A percentile compares a stretch with the other conserved stretches of the same genome.
phyloP scores from a whole-genome alignment of 1,140 invertebrate genomes.

The Manduca sexta region DNA sequence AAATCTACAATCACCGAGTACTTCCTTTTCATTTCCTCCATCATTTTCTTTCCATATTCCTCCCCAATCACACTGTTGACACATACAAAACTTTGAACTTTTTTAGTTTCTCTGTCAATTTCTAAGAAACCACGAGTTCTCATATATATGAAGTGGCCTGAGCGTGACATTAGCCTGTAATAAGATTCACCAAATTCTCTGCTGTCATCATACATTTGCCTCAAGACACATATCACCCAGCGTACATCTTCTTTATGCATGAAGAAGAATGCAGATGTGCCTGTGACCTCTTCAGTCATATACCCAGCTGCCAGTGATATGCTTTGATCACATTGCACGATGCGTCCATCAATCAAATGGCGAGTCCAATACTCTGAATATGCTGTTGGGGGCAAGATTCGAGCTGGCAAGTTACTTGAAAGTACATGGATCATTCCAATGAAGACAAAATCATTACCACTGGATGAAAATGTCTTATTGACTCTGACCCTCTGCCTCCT shows the following conservation, averaged over 20 bases:
- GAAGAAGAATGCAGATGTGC: slow-evolving; percentile 86
- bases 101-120: slow-evolving; percentile 81
- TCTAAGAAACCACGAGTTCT: slow-evolving; percentile 88
- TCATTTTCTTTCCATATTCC: slow-evolving; percentile 80
- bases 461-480: slow-evolving; percentile 69
- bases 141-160: slow-evolving; percentile 87
- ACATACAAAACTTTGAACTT: slow-evolving; percentile 89
- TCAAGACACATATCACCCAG: slow-evolving; percentile 87
- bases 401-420: slow-evolving; percentile 79
- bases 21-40: slow-evolving; percentile 83
- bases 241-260: slow-evolving; percentile 91
- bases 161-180: slow-evolving; percentile 86
- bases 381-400: slow-evolving; percentile 79
- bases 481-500: slow-evolving; percentile 69
- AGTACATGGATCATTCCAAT: slow-evolving; percentile 80
- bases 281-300: slow-evolving; percentile 88
- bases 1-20: slow-evolving; percentile 80
- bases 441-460: slow-evolving; percentile 77
- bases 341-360: slow-evolving; percentile 88
- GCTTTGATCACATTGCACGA: slow-evolving; percentile 90
- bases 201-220: slow-evolving; percentile 89
- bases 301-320: slow-evolving; percentile 91
- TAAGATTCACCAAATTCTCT: slow-evolving; percentile 86
- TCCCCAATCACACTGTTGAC: slow-evolving; percentile 86
- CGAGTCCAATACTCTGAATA: slow-evolving; percentile 90